These are phyloP conservation scores for Ommatoiulus sabulosus DNA, from an alignment of 2,888 invertebrate genomes.

Conservation along the genomic window DNA sequence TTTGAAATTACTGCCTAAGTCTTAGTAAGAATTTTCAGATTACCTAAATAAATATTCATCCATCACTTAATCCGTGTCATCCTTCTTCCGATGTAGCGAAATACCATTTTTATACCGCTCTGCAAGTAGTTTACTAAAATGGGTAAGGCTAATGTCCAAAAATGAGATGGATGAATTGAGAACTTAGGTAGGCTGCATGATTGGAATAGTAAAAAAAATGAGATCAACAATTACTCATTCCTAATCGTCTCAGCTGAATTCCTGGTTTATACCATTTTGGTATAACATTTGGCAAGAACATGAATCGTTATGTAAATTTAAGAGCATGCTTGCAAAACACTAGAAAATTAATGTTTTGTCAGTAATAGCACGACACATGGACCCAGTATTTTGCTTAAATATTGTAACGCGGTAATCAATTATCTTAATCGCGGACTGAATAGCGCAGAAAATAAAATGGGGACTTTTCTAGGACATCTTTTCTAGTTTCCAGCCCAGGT, in stretches of 20 bases:
- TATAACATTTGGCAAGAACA: conserved; percentile 35
- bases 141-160: not conserved
- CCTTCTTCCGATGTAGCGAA: no score
- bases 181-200: conserved; percentile 15
- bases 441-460: not conserved
- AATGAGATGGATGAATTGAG: conserved; percentile 5
- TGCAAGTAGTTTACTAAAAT: not conserved
- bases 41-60: no score
- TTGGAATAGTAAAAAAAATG: conserved; percentile 1
- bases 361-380: conserved; percentile 6
- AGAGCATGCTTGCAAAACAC: conserved; percentile 14
- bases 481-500: conserved; percentile 10
- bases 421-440: not conserved
- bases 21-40: no score
- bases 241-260: not conserved
- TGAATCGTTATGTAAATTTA: conserved; percentile 13
- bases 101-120: no score
- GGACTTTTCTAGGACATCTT: conserved; percentile 46
- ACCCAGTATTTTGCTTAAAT: not conserved
- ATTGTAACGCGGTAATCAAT: not conserved
- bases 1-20: no score
- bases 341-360: conserved; percentile 20
- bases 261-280: not conserved
- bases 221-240: conserved; percentile 44
- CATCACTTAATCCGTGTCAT: no score